These are phyloP conservation scores for Thamnophis elegans DNA, from an alignment of 2,797 vertebrate species.

Conservation along the genomic window DNA sequence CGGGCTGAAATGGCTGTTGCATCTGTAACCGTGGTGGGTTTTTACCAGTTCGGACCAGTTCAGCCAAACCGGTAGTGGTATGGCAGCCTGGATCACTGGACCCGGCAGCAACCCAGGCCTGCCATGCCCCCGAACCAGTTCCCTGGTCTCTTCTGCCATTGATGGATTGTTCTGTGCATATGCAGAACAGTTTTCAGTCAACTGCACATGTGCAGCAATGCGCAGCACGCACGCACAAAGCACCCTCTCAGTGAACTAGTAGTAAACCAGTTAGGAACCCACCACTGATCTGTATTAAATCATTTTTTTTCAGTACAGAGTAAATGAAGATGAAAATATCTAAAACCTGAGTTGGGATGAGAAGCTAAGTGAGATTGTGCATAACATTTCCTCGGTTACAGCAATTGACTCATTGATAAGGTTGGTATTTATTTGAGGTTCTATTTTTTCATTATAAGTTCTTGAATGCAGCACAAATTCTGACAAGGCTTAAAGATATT, in stretches of 20 bases:
- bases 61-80: too few relatives aligned
- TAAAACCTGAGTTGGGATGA: not conserved
- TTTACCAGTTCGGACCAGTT: too few relatives aligned
- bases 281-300: not conserved
- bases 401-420: not conserved
- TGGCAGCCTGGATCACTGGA: too few relatives aligned
- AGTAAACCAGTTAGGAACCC: too few relatives aligned
- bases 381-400: not conserved
- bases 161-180: too few relatives aligned
- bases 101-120: too few relatives aligned
- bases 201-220: too few relatives aligned
- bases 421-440: not conserved
- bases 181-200: too few relatives aligned
- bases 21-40: not conserved
- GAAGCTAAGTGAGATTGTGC: not conserved
- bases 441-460: not conserved
- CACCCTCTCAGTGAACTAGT: too few relatives aligned
- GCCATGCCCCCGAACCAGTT: too few relatives aligned
- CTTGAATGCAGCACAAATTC: not conserved
- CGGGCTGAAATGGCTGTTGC: not conserved
- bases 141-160: too few relatives aligned
- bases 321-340: not conserved
- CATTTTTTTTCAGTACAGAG: not conserved
- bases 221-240: too few relatives aligned
- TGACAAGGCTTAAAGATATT: not conserved